Percentiles rank a stretch among this genome's conserved stretches.
Conservation (phyloP, 1,140 invertebrate genomes). For the Tetranychus urticae region DNA sequence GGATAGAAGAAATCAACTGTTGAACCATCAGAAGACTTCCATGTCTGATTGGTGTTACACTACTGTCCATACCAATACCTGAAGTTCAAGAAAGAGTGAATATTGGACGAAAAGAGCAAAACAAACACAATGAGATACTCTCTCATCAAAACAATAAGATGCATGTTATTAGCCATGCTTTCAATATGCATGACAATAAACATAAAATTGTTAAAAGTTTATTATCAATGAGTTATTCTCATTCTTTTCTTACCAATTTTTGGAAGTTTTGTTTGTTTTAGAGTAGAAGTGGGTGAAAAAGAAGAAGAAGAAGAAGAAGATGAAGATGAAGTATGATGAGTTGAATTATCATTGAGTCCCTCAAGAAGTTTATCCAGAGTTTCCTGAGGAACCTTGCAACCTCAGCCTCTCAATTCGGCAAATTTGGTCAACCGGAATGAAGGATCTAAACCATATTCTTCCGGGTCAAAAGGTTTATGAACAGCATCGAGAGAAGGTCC, state of each 20-base stretch:
- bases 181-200: no score
- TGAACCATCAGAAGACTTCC: conserved; percentile 74
- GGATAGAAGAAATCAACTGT: conserved; percentile 98
- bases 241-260: conserved; percentile 1
- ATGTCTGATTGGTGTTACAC: conserved; percentile 68
- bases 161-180: no score
- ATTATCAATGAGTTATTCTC: no score
- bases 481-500: neutral
- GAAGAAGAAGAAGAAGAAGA: no score
- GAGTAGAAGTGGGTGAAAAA: neutral
- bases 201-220: no score
- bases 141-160: no score
- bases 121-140: no score
- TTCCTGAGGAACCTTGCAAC: conserved; percentile 96
- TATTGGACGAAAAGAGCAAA: no score
- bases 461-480: conserved; percentile 75
- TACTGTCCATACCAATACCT: conserved; percentile 62
- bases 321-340: neutral
- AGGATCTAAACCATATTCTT: conserved; percentile 68
- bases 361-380: conserved; percentile 83
- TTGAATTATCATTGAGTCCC: conserved; percentile 41
- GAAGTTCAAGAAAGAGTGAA: no score
- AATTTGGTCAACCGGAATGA: conserved; percentile 87
- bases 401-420: conserved; percentile 93
- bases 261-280: conserved; percentile 4